Percentiles rank a stretch among this genome's conserved stretches.
phyloP scores from a whole-genome alignment of 2,888 invertebrate genomes.

The Lobophora halterata region DNA sequence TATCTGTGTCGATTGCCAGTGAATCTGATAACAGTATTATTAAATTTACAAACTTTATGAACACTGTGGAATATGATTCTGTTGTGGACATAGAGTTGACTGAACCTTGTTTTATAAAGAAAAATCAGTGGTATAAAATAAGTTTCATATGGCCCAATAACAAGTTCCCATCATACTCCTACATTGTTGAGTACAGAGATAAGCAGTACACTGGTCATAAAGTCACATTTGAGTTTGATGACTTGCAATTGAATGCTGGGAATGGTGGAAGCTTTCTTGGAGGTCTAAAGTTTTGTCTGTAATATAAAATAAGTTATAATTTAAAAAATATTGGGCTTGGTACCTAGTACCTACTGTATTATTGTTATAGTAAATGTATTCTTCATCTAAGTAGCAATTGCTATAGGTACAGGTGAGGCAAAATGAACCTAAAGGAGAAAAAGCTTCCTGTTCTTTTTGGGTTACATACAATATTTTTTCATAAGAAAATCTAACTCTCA shows the following conservation, averaged over 20 bases:
- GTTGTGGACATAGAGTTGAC: constrained; percentile 62
- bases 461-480: too few relatives aligned
- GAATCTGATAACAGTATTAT: constrained; percentile 59
- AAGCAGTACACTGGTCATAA: constrained; percentile 52
- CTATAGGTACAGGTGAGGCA: too few relatives aligned
- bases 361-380: too few relatives aligned
- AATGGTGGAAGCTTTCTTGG: constrained; percentile 66
- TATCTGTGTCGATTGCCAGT: constrained; percentile 57
- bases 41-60: constrained; percentile 57
- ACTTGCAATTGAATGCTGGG: constrained; percentile 47
- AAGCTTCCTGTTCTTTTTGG: too few relatives aligned
- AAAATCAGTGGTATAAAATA: constrained; percentile 69
- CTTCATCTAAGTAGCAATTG: too few relatives aligned
- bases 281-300: constrained; percentile 70
- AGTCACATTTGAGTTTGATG: constrained; percentile 69
- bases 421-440: too few relatives aligned
- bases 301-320: constrained; percentile 23
- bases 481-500: too few relatives aligned
- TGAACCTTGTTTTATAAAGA: constrained; percentile 66
- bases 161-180: constrained; percentile 53
- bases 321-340: not conserved
- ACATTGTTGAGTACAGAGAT: constrained; percentile 67
- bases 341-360: not conserved
- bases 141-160: constrained; percentile 64
- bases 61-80: constrained; percentile 67